phyloP scores from a whole-genome alignment of 2,113 vertebrate species.

The Nycticorax nycticorax region DNA sequence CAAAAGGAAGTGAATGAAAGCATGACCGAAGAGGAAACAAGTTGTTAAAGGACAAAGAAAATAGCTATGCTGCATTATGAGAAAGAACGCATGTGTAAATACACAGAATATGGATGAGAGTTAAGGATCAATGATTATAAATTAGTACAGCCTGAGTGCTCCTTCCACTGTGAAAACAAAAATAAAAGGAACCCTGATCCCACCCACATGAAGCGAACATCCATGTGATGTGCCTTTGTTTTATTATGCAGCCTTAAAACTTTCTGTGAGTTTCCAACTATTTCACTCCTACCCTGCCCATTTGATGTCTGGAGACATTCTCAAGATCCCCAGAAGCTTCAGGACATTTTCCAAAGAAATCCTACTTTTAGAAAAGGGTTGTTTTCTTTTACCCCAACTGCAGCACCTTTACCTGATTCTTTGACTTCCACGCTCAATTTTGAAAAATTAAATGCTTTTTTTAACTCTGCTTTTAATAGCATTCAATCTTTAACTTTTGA shows the following conservation, averaged over 20 bases:
- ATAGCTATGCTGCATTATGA: not conserved
- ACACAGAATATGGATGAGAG: not conserved
- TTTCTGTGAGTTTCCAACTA: not conserved
- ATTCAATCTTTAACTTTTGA: not conserved
- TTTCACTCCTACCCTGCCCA: not conserved
- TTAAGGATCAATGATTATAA: not conserved
- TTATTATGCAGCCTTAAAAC: not conserved
- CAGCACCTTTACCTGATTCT: not conserved
- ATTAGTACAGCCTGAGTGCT: not conserved
- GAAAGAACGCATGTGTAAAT: not conserved
- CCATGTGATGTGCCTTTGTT: not conserved
- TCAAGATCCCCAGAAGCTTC: not conserved
- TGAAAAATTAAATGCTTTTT: not conserved
- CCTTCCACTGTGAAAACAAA: not conserved
- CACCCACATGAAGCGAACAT: not conserved
- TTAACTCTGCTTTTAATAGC: not conserved
- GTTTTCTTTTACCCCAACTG: not conserved
- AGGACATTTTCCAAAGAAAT: not conserved
- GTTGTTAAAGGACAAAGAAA: constrained; percentile 4
- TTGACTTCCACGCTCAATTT: accelerated
- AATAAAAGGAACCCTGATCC: not conserved
- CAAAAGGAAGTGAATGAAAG: constrained; percentile 42
- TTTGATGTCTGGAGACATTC: not conserved
- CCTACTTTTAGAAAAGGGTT: not conserved
- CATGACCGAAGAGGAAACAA: constrained; percentile 25